Base-by-base conservation (phyloP, 2,888 invertebrate genomes). In the Chorisops tibialis region DNA sequence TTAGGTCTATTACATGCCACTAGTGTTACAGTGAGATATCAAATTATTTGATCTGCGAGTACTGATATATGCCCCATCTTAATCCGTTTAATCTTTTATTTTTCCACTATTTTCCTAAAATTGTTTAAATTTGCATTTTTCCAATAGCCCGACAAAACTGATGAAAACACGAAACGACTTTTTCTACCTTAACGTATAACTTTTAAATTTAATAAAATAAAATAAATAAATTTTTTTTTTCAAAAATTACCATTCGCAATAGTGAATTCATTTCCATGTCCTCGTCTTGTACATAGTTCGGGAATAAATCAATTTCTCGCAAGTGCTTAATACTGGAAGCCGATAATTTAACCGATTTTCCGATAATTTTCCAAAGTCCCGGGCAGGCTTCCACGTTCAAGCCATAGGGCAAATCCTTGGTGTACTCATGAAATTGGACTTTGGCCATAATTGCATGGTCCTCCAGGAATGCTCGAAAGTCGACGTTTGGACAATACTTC, bases 291-390 rank as follows among this genome's bases (percentile, higher is more conserved):
- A 22, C 41, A 16, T n/a, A 14, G 9, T 4, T 7, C 11, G 22
- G 52, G 4, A 12, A n/a, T 5, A 54, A n/a, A 6, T 0, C 76
- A 74, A 67, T 75, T 75, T 69, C 70, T 70, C 4, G 68, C 19
- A 76, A 68, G 63, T 76, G 75, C 2, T 71, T 72, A 2, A 76
- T 75, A 6, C 76, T 71, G 0, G 75, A 73, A 4, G 76, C 75
- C 0, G 76, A 75, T 1, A 76, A 66, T 7, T 75, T 74, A 0
- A 72, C 70, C 5, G 76, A 75, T 39, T 76, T 76, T 0, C 76
- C 76, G 9, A 76, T 72, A 0, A 75, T 72, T 30, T 45, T 58
- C 58, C 45, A 58, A 11, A 58, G 21, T 9, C 58, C 58, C 3
- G 45, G 58, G 21, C 58, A 58, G 62, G 73, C 74, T 63, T 76